phyloP scores from a whole-genome alignment of 2,113 vertebrate genomes.

The Romanogobio albipinnatus region DNA sequence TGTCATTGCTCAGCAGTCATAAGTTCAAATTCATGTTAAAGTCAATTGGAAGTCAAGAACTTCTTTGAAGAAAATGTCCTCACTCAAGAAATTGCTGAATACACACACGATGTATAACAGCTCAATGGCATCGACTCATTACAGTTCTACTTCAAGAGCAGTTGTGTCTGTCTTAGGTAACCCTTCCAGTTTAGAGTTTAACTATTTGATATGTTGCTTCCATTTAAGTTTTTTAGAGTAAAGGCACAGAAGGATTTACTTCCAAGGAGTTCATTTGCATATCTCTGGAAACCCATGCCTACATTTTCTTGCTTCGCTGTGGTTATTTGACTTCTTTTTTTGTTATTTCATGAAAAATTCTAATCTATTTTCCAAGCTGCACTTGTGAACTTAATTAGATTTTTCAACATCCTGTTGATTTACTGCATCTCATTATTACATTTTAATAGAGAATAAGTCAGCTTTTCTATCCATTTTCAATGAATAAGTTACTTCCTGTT shows the following conservation, averaged over 20 bases:
- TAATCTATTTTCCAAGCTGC: slow-evolving; percentile 23
- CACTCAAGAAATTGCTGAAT: not conserved
- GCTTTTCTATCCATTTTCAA: not conserved
- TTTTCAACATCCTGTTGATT: slow-evolving; percentile 30
- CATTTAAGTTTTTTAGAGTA: slow-evolving; percentile 39
- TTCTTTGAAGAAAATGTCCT: not conserved
- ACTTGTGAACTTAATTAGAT: slow-evolving; percentile 25
- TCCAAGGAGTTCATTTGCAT: slow-evolving; percentile 64
- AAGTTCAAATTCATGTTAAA: not conserved
- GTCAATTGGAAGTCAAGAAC: not conserved
- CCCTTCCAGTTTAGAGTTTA: slow-evolving; percentile 54
- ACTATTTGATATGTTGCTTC: slow-evolving; percentile 12
- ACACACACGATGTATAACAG: not conserved
- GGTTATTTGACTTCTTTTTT: not conserved
- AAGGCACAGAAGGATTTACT: slow-evolving; percentile 58
- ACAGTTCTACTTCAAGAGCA: not conserved
- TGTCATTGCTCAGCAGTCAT: not conserved
- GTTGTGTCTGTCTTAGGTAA: not conserved
- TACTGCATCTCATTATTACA: not conserved
- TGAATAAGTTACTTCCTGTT: not conserved
- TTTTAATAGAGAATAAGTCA: not conserved
- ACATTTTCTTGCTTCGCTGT: slow-evolving; percentile 50
- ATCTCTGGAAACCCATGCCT: slow-evolving; percentile 62
- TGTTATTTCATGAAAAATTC: slow-evolving; percentile 27
- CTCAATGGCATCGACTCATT: not conserved